Evolutionary conservation across 23 tunicate genomes (phyloP).

Genomic region (Diplosoma virens): DNA sequence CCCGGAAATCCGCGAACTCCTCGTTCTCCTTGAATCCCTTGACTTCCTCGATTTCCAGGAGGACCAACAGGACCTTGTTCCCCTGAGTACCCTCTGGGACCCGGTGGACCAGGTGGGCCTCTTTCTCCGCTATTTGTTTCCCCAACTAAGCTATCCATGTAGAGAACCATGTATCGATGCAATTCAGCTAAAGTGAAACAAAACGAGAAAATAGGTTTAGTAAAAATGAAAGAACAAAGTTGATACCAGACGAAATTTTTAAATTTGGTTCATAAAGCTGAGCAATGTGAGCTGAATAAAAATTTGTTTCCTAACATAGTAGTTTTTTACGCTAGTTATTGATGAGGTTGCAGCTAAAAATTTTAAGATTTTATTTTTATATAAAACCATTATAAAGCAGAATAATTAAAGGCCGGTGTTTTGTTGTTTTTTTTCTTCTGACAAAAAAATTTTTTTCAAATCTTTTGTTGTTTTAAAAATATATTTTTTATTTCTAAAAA

Average conservation of each 20-base stretch:
- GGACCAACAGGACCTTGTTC: constrained; percentile 38
- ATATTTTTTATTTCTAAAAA: no score
- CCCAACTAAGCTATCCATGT: constrained; percentile 10
- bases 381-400: no score
- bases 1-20: constrained; percentile 46
- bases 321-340: no score
- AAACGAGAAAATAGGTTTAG: not conserved
- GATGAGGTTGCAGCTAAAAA: no score
- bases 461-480: no score
- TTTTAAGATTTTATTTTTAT: no score
- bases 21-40: constrained; percentile 33
- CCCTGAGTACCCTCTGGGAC: constrained; percentile 48
- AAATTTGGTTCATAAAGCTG: not conserved
- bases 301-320: no score
- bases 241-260: no score
- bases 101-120: constrained; percentile 53
- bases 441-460: no score
- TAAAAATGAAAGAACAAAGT: no score
- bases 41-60: constrained; percentile 37
- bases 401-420: no score
- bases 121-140: not conserved
- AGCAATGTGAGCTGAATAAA: not conserved
- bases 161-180: constrained; percentile 9
- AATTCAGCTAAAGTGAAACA: constrained; percentile 28
- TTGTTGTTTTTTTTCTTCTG: no score